A percentile compares a stretch with the other conserved stretches of the same genome.
phyloP scores from a whole-genome alignment of 2,888 invertebrate species.

The Temnothorax unifasciatus region DNA sequence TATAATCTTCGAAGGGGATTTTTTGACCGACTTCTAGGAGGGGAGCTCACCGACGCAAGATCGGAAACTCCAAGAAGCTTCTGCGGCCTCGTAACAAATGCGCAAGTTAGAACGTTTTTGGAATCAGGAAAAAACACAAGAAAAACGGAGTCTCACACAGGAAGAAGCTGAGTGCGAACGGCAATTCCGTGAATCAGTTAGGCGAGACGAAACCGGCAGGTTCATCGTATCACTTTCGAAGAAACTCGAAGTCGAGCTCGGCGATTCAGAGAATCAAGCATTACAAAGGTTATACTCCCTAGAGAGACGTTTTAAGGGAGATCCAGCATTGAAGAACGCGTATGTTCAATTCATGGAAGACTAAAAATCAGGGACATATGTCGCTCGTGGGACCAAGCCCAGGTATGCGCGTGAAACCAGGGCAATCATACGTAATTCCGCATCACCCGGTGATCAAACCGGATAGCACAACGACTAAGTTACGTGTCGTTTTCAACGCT shows the following conservation, averaged over 20 bases:
- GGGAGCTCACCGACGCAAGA: neutral
- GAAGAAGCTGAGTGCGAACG: neutral
- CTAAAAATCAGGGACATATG: neutral
- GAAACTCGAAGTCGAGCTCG: neutral
- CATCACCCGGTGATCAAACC: neutral
- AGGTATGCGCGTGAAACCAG: too few species aligned
- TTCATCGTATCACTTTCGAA: neutral
- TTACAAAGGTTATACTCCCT: neutral
- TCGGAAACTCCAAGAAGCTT: neutral
- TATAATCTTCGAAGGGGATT: too few species aligned
- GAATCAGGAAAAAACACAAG: neutral
- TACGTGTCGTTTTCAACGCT: neutral
- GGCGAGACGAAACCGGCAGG: neutral
- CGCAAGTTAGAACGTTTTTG: neutral
- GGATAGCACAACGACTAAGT: neutral
- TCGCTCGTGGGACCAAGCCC: too few species aligned
- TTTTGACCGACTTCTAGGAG: too few species aligned
- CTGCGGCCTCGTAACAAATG: neutral
- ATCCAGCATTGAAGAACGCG: neutral
- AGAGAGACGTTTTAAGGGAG: neutral
- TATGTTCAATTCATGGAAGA: neutral
- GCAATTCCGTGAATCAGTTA: accelerated
- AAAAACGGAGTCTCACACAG: neutral
- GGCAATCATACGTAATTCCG: neutral
- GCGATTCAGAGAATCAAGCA: neutral